Conservation (phyloP, 1,140 invertebrate species). For the Chironomus striatipennis region DNA sequence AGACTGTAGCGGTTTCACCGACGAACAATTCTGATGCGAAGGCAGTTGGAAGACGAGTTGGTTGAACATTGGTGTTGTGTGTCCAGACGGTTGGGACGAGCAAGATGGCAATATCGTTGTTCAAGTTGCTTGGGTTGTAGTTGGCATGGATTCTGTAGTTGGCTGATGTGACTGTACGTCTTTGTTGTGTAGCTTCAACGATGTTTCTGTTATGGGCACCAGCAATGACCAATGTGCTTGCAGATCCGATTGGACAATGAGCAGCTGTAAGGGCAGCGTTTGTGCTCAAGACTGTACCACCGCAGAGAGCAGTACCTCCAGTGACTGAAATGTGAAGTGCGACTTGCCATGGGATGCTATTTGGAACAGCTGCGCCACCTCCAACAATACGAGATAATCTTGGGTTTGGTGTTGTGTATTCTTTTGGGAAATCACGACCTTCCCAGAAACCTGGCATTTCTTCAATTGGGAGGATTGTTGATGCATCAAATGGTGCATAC, state of each 20-base stretch:
- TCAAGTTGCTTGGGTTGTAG: not conserved
- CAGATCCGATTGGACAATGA: not conserved
- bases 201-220: not conserved
- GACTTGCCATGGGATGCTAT: constrained; percentile 45
- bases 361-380: constrained; percentile 38
- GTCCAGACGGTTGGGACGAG: not conserved
- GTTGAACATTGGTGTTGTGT: not conserved
- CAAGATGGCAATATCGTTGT: not conserved
- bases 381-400: constrained; percentile 34
- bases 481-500: not conserved
- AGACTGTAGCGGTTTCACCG: not conserved
- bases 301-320: constrained; percentile 45
- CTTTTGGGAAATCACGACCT: not conserved
- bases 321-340: constrained; percentile 41
- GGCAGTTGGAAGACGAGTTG: not conserved
- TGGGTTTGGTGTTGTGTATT: not conserved
- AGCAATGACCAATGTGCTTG: not conserved
- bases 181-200: not conserved
- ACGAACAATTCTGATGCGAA: not conserved
- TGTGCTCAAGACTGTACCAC: constrained; percentile 46
- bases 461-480: not conserved
- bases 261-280: constrained; percentile 38
- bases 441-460: not conserved
- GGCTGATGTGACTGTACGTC: not conserved
- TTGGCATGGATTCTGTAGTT: not conserved